Conservation (phyloP, 2,888 invertebrate species). For the Eugnorisma glareosa region DNA sequence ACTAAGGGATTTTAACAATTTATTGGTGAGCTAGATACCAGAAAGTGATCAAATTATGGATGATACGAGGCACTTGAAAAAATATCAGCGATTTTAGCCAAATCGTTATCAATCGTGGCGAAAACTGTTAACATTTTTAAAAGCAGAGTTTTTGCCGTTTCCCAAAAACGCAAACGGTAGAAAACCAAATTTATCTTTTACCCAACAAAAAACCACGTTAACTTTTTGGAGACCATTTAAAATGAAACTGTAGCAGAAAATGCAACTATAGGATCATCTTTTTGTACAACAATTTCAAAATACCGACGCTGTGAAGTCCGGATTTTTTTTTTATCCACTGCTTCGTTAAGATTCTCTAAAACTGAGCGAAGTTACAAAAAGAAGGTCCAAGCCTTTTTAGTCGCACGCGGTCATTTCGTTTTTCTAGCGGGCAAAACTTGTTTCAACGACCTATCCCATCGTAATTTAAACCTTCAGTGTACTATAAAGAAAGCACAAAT, state of each 20-base stretch:
- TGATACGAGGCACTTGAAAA: background rate
- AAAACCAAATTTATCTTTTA: conserved; percentile 22
- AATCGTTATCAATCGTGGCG: background rate
- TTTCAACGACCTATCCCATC: conserved; percentile 39
- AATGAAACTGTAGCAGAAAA: conserved; percentile 48
- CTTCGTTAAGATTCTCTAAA: conserved; percentile 74
- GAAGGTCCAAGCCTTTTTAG: conserved; percentile 53
- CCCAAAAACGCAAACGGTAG: background rate
- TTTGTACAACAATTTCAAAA: conserved; percentile 51
- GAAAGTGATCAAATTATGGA: no score
- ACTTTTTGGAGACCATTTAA: conserved; percentile 42
- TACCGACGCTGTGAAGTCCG: conserved; percentile 34
- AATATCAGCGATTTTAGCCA: background rate
- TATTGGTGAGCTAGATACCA: no score
- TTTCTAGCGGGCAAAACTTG: conserved; percentile 57
- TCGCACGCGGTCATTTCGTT: conserved; percentile 61
- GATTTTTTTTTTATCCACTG: conserved; percentile 56
- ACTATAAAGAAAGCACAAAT: conserved; percentile 7
- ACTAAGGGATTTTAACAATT: background rate
- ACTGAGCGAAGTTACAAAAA: conserved; percentile 66
- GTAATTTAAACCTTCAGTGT: conserved; percentile 50
- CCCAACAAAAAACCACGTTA: conserved; percentile 1
- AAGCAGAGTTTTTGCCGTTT: background rate
- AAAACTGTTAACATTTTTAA: background rate
- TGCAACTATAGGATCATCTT: conserved; percentile 33